A percentile compares a stretch with the other conserved stretches of the same genome.
phyloP scores from a whole-genome alignment of 2,113 vertebrate species.

The Acrocephalus arundinaceus region DNA sequence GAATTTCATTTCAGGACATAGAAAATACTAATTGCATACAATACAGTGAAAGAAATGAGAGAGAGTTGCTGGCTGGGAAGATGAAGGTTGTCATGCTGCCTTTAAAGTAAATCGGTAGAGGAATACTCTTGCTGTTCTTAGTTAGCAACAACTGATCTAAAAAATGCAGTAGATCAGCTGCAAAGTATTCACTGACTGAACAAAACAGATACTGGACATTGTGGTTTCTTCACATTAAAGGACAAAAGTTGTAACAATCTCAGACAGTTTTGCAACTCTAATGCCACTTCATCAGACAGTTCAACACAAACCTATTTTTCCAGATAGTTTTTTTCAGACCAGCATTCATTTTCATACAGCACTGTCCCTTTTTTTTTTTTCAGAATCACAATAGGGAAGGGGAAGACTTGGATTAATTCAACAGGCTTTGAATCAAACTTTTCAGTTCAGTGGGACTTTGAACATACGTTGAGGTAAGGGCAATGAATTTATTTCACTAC shows the following conservation, averaged over 20 bases:
- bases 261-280: background rate
- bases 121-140: background rate
- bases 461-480: background rate
- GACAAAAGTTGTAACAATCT: background rate
- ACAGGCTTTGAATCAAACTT: background rate
- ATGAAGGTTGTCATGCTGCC: background rate
- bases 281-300: background rate
- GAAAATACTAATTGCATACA: background rate
- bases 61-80: background rate
- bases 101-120: background rate
- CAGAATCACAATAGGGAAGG: background rate
- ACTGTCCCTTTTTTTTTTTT: background rate
- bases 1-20: background rate
- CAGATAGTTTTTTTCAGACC: background rate
- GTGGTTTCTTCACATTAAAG: background rate
- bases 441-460: background rate
- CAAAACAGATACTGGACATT: background rate
- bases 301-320: background rate
- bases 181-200: background rate
- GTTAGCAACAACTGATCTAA: background rate
- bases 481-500: background rate
- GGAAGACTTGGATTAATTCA: background rate
- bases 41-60: background rate
- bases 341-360: background rate
- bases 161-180: background rate